These are phyloP conservation scores for Drosophila nigricruria DNA, from an alignment of 2,888 invertebrate genomes.

Conservation along the genomic window DNA sequence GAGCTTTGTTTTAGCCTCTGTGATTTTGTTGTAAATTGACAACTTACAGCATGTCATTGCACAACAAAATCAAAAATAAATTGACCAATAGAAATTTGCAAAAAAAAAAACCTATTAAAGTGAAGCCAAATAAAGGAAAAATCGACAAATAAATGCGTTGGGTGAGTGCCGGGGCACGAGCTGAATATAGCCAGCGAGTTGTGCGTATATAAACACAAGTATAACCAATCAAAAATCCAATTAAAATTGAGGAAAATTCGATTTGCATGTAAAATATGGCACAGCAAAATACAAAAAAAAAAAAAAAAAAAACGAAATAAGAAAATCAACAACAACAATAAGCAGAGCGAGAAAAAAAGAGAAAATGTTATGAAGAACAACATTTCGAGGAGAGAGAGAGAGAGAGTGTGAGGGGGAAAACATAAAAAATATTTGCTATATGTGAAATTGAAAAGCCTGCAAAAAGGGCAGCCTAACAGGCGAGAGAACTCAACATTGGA, in stretches of 20 bases:
- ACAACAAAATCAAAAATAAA: slow-evolving; percentile 52
- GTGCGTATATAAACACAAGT: slow-evolving; percentile 80
- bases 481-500: slow-evolving; percentile 51
- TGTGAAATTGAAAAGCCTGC: slow-evolving; percentile 77
- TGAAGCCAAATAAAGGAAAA: slow-evolving; percentile 34
- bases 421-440: slow-evolving; percentile 78
- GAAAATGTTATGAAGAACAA: slow-evolving; percentile 45
- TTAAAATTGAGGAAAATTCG: slow-evolving; percentile 85
- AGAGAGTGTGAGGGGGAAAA: slow-evolving; percentile 24
- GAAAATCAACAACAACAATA: slow-evolving; percentile 25
- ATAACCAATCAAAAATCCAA: slow-evolving; percentile 85
- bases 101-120: slow-evolving; percentile 11
- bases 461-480: slow-evolving; percentile 71
- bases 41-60: slow-evolving; percentile 63
- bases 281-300: slow-evolving; percentile 41
- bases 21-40: slow-evolving; percentile 70
- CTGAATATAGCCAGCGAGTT: slow-evolving; percentile 43
- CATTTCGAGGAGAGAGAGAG: background rate
- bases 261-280: slow-evolving; percentile 84
- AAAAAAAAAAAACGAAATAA: slow-evolving; percentile 6
- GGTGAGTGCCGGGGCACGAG: slow-evolving; percentile 4
- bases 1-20: slow-evolving; percentile 34
- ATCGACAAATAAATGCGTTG: slow-evolving; percentile 47
- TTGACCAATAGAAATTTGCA: slow-evolving; percentile 40
- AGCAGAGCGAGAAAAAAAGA: slow-evolving; percentile 32